Base-by-base conservation (phyloP, 2,113 vertebrate genomes). In the Pterocles burchelli region DNA sequence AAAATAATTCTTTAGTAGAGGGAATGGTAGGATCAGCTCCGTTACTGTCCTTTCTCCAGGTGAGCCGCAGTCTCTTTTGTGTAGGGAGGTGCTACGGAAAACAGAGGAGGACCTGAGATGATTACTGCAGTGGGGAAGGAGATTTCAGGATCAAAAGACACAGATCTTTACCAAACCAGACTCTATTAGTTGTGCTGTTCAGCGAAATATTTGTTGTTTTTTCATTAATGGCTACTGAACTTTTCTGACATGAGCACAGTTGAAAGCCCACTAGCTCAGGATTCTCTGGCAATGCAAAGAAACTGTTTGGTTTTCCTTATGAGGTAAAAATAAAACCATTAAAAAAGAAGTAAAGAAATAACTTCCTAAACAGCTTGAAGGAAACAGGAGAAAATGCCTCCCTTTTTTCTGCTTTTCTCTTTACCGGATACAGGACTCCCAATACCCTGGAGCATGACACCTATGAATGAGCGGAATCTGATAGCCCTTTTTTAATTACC, bases 361-460 rank as follows among this genome's bases (percentile, higher is more conserved):
- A 67, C 76, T 95, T 97, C 92, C 92, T 92, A 93, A 92, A 94
- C 33, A 90, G 90, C 92, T 88, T 87, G 66, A 74, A 93, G 83
- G 85, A 84, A 94, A 86, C 20, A 57, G 76, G 55, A 90, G 43
- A 52, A 94, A 93, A 96, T 29, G 33, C 25, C 17, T 78, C 46
- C 33, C 8, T 80, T 86, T 88, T 88, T 83, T 51, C 63, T 90
- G 61, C 76, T 92, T 90, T 67, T 49, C 57, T 84, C 79, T 74
- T 63, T 67, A 19, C 82, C 22, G 38, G 82, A 93, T 90, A 65
- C 61, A 59, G 48, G 28, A 61, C 41, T 95, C 58, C 52, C 28
- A 66, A 8, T 90, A 73, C n/a, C 70, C 79, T 0, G 3, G 36
- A 92, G 93, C 65, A 6, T 14, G 94, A 62, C 92, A 96, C 95